phyloP scores from a whole-genome alignment of 35 echinoderm and acorn worm genomes.

The Diadema setosum region DNA sequence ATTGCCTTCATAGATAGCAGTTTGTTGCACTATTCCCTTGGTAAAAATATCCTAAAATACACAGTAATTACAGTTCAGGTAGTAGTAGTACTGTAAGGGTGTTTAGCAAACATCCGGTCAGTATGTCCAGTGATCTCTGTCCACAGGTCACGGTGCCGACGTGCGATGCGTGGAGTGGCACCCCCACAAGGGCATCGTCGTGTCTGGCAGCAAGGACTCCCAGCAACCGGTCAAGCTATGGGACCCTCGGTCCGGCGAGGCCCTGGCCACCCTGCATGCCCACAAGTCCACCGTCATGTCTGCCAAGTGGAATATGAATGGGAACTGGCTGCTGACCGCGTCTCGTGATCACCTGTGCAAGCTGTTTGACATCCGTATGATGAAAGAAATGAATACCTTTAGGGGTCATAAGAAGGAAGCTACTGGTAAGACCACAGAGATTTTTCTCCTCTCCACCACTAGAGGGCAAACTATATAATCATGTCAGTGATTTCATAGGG shows the following conservation, averaged over 20 bases:
- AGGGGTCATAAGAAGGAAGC: conserved; percentile 99
- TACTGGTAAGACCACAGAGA: conserved; percentile 82
- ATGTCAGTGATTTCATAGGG: too few species aligned
- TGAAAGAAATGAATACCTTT: conserved; percentile 94
- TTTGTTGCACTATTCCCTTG: too few species aligned
- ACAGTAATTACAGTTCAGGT: too few species aligned
- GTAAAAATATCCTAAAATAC: too few species aligned
- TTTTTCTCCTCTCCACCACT: too few species aligned
- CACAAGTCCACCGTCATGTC: conserved; percentile 95
- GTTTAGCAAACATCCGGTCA: too few species aligned
- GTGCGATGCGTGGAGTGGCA: conserved; percentile 96
- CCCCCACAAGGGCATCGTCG: conserved; percentile 76
- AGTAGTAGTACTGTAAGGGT: too few species aligned
- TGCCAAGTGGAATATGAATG: conserved; percentile 82
- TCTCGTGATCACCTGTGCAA: conserved; percentile 95
- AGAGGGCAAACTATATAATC: too few species aligned
- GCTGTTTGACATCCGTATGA: conserved; percentile 85
- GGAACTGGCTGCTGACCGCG: conserved; percentile 95
- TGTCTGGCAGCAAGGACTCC: conserved; percentile 98
- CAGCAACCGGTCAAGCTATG: conserved; percentile 96
- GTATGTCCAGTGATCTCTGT: too few species aligned
- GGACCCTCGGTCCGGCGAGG: conserved; percentile 65
- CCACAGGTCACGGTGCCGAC: conserved; percentile 99
- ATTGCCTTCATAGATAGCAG: too few species aligned
- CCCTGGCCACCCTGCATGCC: conserved; percentile 75